phyloP scores from a whole-genome alignment of 2,888 invertebrate species.

The Hemithea aestivaria region DNA sequence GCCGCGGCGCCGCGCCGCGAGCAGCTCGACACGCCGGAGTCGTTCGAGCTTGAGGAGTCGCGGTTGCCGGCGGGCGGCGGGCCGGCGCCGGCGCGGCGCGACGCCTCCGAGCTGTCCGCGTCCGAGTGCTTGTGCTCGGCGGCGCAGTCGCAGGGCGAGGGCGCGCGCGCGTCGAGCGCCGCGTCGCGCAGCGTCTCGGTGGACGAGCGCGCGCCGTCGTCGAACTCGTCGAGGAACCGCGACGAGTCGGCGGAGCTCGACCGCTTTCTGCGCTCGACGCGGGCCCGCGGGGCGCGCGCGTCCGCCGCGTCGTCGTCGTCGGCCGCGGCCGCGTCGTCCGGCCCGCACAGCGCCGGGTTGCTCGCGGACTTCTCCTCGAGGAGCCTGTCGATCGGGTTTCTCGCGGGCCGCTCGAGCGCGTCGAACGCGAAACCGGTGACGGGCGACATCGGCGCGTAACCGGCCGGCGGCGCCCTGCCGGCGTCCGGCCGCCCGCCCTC shows the following conservation, averaged over 20 bases:
- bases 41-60: constrained; percentile 89
- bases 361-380: constrained; percentile 82
- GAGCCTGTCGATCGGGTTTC: constrained; percentile 45
- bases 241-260: constrained; percentile 88
- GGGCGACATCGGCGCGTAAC: constrained; percentile 88
- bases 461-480: constrained; percentile 53
- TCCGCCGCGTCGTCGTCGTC: constrained; percentile 21
- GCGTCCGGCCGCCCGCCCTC: constrained; percentile 43
- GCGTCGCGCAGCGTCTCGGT: constrained; percentile 70
- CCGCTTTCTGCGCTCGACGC: constrained; percentile 69
- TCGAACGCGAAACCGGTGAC: constrained; percentile 71
- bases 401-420: constrained; percentile 55
- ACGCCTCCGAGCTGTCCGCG: constrained; percentile 64
- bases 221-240: constrained; percentile 81
- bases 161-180: constrained; percentile 44
- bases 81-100: constrained; percentile 36
- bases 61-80: constrained; percentile 79
- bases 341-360: constrained; percentile 81
- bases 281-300: constrained; percentile 23
- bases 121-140: constrained; percentile 55
- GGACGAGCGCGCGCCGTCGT: constrained; percentile 66
- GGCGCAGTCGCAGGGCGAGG: constrained; percentile 56
- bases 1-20: constrained; percentile 79
- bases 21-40: constrained; percentile 88
- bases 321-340: constrained; percentile 27